Conservation (phyloP, 2,113 vertebrate species). For the Cololabis saira region DNA sequence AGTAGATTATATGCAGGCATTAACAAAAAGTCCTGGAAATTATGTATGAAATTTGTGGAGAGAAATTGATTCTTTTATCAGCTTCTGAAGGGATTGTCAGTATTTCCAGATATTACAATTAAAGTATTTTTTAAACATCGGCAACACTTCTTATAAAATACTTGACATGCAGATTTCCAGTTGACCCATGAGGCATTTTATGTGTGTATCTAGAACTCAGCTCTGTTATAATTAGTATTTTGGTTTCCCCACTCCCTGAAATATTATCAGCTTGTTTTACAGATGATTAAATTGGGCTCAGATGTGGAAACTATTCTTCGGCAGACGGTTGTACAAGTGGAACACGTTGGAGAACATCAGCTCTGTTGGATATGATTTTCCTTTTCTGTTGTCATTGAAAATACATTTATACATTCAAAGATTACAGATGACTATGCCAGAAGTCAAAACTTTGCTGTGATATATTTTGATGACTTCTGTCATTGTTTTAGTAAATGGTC, state of each 20-base stretch:
- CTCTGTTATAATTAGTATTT: neutral
- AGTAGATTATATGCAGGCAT: no score
- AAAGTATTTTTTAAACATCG: no score
- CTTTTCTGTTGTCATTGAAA: neutral
- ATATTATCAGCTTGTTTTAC: constrained; percentile 1
- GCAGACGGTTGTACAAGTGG: constrained; percentile 73
- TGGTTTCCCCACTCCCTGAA: neutral
- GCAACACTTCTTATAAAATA: no score
- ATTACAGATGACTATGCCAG: neutral
- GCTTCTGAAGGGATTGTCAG: no score
- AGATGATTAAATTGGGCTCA: constrained; percentile 83
- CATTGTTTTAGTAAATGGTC: neutral
- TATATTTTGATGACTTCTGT: neutral
- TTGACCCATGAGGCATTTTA: no score
- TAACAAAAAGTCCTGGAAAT: no score
- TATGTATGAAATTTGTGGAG: no score
- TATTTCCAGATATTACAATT: no score
- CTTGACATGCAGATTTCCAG: no score
- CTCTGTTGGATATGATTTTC: constrained; percentile 64
- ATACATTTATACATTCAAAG: neutral
- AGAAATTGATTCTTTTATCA: no score
- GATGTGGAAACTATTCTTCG: constrained; percentile 79
- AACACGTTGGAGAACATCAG: constrained; percentile 70
- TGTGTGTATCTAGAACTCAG: no score
- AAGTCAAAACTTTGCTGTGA: neutral